These are phyloP conservation scores for Vulpes vulpes DNA, from an alignment of 2,113 vertebrate species.

Conservation along the genomic window DNA sequence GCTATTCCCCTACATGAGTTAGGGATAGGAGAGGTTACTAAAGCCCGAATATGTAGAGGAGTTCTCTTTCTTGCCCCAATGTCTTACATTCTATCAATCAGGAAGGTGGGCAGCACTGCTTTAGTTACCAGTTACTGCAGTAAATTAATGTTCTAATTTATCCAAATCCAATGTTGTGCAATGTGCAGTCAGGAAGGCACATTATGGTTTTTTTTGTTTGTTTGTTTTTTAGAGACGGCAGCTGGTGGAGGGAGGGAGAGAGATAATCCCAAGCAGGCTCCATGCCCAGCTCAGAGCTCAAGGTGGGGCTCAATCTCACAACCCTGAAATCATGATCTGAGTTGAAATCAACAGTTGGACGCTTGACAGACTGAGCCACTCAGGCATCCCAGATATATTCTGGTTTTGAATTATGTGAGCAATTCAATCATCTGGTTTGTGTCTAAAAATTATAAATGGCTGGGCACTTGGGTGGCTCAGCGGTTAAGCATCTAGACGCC, in stretches of 20 bases:
- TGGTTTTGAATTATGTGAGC: slow-evolving; percentile 47
- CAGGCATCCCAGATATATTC: not conserved
- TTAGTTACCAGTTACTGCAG: not conserved
- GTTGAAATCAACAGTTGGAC: not conserved
- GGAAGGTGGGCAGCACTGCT: not conserved
- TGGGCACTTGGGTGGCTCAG: not conserved
- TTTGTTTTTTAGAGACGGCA: not conserved
- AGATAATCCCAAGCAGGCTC: not conserved
- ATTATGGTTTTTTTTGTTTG: not conserved
- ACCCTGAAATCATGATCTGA: not conserved
- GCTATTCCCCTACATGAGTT: slow-evolving; percentile 55
- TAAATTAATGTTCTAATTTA: slow-evolving; percentile 49
- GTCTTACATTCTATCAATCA: slow-evolving; percentile 22
- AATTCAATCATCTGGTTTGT: not conserved
- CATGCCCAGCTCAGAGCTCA: not conserved
- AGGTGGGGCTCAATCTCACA: not conserved
- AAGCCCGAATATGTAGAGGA: not conserved
- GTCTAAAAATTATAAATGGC: slow-evolving; percentile 32
- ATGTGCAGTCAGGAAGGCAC: slow-evolving; percentile 25
- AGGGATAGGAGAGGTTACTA: slow-evolving; percentile 50
- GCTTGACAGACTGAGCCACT: not conserved
- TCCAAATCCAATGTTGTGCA: slow-evolving; percentile 25
- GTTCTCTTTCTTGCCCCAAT: slow-evolving; percentile 30
- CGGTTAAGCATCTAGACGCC: too few species aligned
- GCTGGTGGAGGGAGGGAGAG: not conserved